Evolutionary conservation across 2,888 invertebrate genomes (phyloP), one percentile per base, ranked within the genome.

Genomic region (Micropterix aruncella): DNA sequence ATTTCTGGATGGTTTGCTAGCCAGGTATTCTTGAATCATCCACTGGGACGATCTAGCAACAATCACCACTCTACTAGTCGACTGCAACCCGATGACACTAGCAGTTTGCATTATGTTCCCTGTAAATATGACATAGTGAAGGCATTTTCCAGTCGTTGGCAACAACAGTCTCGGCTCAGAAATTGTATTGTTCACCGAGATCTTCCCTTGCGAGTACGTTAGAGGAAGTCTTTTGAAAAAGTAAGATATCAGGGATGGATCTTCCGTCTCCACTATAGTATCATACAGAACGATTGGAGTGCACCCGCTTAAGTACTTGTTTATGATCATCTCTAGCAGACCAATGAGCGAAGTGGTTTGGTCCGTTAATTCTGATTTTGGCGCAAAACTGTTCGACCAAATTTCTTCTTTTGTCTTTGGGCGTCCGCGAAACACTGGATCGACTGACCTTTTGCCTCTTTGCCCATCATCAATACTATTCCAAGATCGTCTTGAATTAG

Each of bases 1-100:
- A 56, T 73, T 72, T 53, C 79, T 76, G 1, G 85, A 79, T 2
- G 63, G 48, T 41, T 75, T 65, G 16, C 75, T 74, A 1, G 73
- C 62, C 15, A 86, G 57, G 62, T 83, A 86, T 54, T 84, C 83
- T 45, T 79, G 75, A 1, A 86, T 74, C 18, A 79, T 76, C 84
- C 84, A 86, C 53, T 83, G 82, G 0, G 83, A 78, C 2, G 83
- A 83, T 52, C 76, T 69, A 0, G 84, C 75, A 1, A 85, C 66
- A 1, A 86, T 59, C 1, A 86, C 65, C 1, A 87, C 77, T 55
- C 76, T 79, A 51, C 74, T 77, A 1, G 66, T 61, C 2, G 71
- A 70, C 55, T 83, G 79, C 43, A 77, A 71, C 0, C 78, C 78
- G 41, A 84, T 61, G 19, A 83, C 65, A 41, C 70, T 62, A 3